These are phyloP conservation scores for Colossoma macropomum DNA, from an alignment of 2,113 vertebrate genomes.

Conservation along the genomic window DNA sequence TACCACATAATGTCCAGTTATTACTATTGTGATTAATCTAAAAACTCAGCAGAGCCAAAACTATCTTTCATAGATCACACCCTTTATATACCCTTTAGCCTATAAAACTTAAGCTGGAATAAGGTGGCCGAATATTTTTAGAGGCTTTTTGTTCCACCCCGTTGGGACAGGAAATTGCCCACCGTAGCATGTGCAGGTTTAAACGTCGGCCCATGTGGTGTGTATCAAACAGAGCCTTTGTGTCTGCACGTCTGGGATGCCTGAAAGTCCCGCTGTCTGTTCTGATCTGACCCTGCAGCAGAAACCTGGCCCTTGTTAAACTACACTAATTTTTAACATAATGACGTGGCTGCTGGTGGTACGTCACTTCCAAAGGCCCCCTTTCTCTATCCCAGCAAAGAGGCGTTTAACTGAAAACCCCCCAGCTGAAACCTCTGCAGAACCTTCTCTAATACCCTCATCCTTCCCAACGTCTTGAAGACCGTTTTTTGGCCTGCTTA, in stretches of 20 bases:
- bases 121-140: conserved; percentile 32
- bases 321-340: conserved; percentile 4
- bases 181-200: conserved; percentile 42
- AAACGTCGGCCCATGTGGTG: conserved; percentile 28
- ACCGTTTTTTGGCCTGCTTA: not conserved
- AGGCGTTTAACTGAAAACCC: conserved; percentile 4
- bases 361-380: conserved; percentile 33
- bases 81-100: not conserved
- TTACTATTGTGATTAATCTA: not conserved
- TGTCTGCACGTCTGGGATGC: conserved; percentile 2
- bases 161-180: conserved; percentile 57
- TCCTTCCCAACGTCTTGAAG: not conserved
- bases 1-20: not conserved
- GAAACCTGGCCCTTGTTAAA: conserved; percentile 36
- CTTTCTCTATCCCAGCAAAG: not conserved
- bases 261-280: conserved; percentile 31
- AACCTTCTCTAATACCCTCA: conserved; percentile 2
- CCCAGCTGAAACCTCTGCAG: not conserved
- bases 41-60: not conserved
- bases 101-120: not conserved
- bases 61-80: conserved; percentile 26
- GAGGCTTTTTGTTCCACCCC: conserved; percentile 24
- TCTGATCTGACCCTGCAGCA: conserved; percentile 32
- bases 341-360: not conserved
- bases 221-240: conserved; percentile 45